A percentile compares a stretch with the other conserved stretches of the same genome.
Conservation (phyloP, 2,797 vertebrate species). For the Bucorvus abyssinicus region DNA sequence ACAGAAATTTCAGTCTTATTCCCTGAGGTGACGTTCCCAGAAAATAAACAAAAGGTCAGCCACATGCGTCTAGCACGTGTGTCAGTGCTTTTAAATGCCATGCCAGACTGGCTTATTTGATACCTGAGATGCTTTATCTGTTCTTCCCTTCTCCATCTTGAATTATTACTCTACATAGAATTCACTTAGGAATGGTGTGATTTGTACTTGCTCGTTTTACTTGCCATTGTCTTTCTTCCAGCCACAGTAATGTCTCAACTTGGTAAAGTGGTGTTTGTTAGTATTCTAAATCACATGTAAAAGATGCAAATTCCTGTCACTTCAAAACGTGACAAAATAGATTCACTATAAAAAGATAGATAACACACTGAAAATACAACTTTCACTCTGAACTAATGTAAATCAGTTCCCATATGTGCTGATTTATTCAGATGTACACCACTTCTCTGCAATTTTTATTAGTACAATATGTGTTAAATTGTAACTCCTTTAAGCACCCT, state of each 20-base stretch:
- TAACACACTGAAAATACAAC: slow-evolving; percentile 9
- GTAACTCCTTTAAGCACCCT: neutral
- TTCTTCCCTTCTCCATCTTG: neutral
- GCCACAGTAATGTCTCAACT: neutral
- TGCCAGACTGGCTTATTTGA: neutral
- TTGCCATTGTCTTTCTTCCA: neutral
- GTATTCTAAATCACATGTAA: slow-evolving; percentile 22
- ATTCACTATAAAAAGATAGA: slow-evolving; percentile 15
- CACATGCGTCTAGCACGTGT: neutral
- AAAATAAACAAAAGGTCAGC: neutral
- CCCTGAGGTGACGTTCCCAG: neutral
- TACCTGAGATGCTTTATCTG: neutral
- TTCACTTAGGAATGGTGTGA: neutral
- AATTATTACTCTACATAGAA: neutral
- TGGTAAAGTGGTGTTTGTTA: neutral
- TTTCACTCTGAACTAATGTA: slow-evolving; percentile 8
- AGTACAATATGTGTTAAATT: neutral
- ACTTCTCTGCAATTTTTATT: neutral
- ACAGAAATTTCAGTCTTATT: neutral
- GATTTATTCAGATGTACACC: neutral
- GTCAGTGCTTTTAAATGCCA: neutral
- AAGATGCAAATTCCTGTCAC: slow-evolving; percentile 33
- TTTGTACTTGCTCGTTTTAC: neutral
- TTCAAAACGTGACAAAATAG: slow-evolving; percentile 38
- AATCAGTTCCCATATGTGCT: neutral